Percentiles rank a stretch among this genome's conserved stretches.
Evolutionary conservation across 2,113 vertebrate genomes (phyloP).

Genomic region (Entomyzon cyanotis): DNA sequence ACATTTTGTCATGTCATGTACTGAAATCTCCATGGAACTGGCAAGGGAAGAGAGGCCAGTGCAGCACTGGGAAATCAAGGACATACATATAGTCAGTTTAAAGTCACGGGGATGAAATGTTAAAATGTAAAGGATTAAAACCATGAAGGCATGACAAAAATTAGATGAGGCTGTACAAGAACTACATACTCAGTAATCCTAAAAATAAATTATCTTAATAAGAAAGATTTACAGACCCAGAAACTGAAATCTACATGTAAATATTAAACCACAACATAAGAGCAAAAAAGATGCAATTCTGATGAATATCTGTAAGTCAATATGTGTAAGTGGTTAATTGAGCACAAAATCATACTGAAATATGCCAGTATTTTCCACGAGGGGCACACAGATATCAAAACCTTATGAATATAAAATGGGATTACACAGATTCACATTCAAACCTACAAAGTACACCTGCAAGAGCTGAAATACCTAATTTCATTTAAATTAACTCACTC

Average conservation of each 20-base stretch:
- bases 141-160: neutral
- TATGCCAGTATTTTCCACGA: slow-evolving; percentile 1
- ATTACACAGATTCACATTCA: neutral
- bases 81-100: neutral
- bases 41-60: neutral
- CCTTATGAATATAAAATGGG: neutral
- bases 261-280: neutral
- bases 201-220: neutral
- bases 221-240: neutral
- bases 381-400: neutral
- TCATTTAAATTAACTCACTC: neutral
- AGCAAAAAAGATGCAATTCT: neutral
- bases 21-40: neutral
- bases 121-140: slow-evolving; percentile 7
- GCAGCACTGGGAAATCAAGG: slow-evolving; percentile 18
- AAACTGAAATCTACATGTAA: neutral
- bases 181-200: neutral
- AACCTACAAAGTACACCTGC: neutral
- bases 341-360: slow-evolving; percentile 44
- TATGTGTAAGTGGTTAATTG: slow-evolving; percentile 12
- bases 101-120: neutral
- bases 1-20: slow-evolving; percentile 41
- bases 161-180: neutral
- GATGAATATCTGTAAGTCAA: neutral
- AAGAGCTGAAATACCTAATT: neutral